phyloP scores from a whole-genome alignment of 2,888 invertebrate species.

The Abrostola tripartita region DNA sequence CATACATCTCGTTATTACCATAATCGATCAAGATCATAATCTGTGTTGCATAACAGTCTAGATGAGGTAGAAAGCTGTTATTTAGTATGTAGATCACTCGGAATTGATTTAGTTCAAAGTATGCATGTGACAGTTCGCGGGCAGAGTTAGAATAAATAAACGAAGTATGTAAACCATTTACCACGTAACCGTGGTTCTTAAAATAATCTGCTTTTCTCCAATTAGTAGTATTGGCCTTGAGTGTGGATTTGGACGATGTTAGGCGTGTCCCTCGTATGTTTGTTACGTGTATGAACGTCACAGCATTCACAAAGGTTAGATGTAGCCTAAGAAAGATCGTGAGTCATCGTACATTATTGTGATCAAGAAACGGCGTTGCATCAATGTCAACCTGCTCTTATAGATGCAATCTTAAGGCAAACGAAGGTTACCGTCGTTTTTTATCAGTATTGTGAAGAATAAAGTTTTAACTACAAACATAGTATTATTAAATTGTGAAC shows the following conservation, averaged over 20 bases:
- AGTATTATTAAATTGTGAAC: too few species aligned
- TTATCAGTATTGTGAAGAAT: conserved; percentile 12
- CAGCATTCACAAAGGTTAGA: conserved; percentile 25
- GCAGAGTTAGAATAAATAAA: conserved; percentile 47
- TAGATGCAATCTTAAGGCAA: conserved; percentile 51
- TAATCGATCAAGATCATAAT: conserved; percentile 84
- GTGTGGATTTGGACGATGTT: conserved; percentile 42
- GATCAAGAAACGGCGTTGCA: conserved; percentile 57
- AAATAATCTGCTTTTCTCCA: conserved; percentile 55
- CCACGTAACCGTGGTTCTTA: conserved; percentile 51
- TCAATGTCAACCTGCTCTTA: conserved; percentile 71
- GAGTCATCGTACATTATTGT: conserved; percentile 60
- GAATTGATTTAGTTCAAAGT: conserved; percentile 51
- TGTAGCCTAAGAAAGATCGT: conserved; percentile 37
- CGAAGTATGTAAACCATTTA: conserved; percentile 30
- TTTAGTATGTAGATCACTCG: conserved; percentile 64
- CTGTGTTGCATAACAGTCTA: conserved; percentile 74
- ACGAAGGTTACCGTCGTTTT: conserved; percentile 26
- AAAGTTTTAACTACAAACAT: too few species aligned
- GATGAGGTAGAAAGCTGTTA: conserved; percentile 75
- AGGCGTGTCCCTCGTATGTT: conserved; percentile 34
- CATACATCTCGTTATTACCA: conserved; percentile 77
- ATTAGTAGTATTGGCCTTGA: conserved; percentile 55
- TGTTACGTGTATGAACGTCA: conserved; percentile 35
- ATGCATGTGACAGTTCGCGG: conserved; percentile 37